These are phyloP conservation scores for Percopsis omiscomaycus DNA, from an alignment of 2,797 vertebrate species.

Conservation along the genomic window DNA sequence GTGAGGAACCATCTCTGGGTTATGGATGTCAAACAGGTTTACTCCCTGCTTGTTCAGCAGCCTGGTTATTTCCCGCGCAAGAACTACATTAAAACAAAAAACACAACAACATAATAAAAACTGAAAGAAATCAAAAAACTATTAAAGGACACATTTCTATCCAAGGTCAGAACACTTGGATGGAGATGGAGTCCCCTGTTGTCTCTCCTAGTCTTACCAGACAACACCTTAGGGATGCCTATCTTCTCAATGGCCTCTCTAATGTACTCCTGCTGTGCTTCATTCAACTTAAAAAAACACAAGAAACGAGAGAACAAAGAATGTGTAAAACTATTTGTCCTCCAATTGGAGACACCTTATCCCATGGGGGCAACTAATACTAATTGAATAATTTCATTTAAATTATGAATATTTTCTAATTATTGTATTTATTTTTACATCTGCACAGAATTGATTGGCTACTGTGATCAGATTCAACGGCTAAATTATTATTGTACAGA, in stretches of 20 bases:
- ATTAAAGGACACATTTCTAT: background rate
- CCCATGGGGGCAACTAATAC: no score
- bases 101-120: background rate
- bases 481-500: background rate
- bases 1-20: conserved; percentile 78
- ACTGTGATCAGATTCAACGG: background rate
- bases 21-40: conserved; percentile 79
- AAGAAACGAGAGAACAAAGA: background rate
- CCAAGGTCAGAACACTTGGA: background rate
- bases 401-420: no score
- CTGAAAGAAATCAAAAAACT: background rate
- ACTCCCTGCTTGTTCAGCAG: conserved; percentile 83
- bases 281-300: conserved; percentile 27
- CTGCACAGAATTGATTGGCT: background rate
- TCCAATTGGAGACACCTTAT: no score
- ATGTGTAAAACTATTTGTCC: no score
- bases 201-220: conserved; percentile 68
- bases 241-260: conserved; percentile 69
- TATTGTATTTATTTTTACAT: background rate
- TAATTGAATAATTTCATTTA: no score
- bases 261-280: conserved; percentile 64
- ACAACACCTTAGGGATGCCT: conserved; percentile 80
- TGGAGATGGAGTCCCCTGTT: background rate
- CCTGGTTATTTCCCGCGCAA: conserved; percentile 73
- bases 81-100: conserved; percentile 66